Conservation (phyloP, 1,140 invertebrate genomes). For the Achroia grisella region DNA sequence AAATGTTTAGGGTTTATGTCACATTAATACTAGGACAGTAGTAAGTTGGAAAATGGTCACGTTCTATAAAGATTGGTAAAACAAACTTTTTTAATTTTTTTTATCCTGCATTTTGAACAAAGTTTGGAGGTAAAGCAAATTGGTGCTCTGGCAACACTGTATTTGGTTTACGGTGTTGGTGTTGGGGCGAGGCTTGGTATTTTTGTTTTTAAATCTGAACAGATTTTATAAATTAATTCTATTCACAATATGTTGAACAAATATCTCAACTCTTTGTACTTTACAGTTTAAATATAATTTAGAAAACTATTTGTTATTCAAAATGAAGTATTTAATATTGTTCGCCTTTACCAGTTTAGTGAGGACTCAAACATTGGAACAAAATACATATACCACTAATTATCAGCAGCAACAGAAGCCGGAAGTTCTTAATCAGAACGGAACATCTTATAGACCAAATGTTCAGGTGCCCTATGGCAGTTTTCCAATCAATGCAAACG, state of each 20-base stretch:
- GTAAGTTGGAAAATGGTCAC: no score
- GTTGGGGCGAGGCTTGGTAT: constrained; percentile 1
- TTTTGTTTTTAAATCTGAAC: constrained; percentile 13
- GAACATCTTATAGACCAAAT: constrained; percentile 37
- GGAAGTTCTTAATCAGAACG: constrained; percentile 40
- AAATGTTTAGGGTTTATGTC: no score
- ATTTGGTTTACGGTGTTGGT: not conserved
- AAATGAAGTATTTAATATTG: constrained; percentile 41
- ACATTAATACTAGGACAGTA: no score
- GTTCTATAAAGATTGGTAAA: no score
- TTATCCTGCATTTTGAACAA: no score
- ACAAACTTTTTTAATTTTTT: no score
- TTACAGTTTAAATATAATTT: constrained; percentile 4
- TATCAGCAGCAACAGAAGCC: constrained; percentile 37
- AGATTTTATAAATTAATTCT: not conserved
- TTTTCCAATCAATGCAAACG: constrained; percentile 49
- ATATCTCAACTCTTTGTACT: not conserved
- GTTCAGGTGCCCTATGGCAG: constrained; percentile 55
- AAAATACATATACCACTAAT: constrained; percentile 41
- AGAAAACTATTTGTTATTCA: constrained; percentile 9
- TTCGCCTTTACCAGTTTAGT: constrained; percentile 31
- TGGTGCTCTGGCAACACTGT: no score
- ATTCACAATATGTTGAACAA: not conserved
- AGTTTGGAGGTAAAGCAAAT: no score
- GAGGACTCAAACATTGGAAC: constrained; percentile 38